A percentile compares a stretch with the other conserved stretches of the same genome.
Evolutionary conservation across 2,113 vertebrate genomes (phyloP).

Genomic region (Oreocharis arfaki): DNA sequence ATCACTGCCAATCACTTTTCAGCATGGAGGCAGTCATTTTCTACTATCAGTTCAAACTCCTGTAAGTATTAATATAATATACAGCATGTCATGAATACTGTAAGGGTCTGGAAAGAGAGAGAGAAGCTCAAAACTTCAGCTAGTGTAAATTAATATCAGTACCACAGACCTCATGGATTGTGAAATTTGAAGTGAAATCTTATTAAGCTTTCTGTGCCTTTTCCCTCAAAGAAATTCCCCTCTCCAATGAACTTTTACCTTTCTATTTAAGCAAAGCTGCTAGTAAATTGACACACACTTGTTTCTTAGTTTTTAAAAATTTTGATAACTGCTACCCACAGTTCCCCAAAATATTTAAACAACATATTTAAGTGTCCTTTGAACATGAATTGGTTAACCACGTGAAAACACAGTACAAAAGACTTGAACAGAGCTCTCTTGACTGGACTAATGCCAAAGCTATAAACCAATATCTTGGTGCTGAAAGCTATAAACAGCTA

Average conservation of each 20-base stretch:
- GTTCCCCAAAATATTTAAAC: neutral
- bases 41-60: neutral
- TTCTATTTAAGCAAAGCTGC: neutral
- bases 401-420: neutral
- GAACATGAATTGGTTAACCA: neutral
- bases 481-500: slow-evolving; percentile 12
- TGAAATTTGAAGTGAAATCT: neutral
- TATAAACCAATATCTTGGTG: neutral
- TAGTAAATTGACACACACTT: neutral
- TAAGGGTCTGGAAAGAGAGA: neutral
- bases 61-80: neutral
- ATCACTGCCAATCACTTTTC: neutral
- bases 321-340: neutral
- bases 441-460: neutral
- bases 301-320: neutral
- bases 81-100: neutral
- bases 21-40: neutral
- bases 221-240: neutral
- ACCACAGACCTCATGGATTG: neutral
- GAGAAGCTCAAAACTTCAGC: neutral
- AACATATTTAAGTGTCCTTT: neutral
- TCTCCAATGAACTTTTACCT: neutral
- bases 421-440: neutral
- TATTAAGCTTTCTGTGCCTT: neutral
- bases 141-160: neutral